Evolutionary conservation across 2,797 vertebrate species (phyloP), one percentile per base, ranked within the genome.

Genomic region (Spinus olivaceus): DNA sequence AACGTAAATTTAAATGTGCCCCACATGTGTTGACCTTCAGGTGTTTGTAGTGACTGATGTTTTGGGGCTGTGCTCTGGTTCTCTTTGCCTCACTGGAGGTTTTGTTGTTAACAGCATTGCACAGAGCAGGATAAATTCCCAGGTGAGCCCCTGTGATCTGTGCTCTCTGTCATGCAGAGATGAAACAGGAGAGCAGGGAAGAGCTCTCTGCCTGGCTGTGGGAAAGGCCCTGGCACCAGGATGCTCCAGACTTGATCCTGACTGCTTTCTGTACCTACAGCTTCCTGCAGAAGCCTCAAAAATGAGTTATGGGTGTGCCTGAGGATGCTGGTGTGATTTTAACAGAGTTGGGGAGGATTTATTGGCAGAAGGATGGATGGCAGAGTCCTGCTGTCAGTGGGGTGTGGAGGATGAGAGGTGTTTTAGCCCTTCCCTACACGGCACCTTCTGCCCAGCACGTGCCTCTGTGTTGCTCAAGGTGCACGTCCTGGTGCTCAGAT

Each of bases 401-500:
- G 21, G 1, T 28, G 14, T 14, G 67, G 41, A 33, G 32, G 32
- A 23, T 32, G 51, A 39, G 67, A 41, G 16, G 27, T 73, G 24
- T 47, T 57, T 54, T 23, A 77, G 42, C 47, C 54, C 67, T 47
- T 91, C 10, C 1, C 19, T 35, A 8, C 1, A 0, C 1, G 0
- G 37, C 50, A 56, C 49, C 70, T 74, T 50, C 15, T n/a, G 50
- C 56, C 67, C 12, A 21, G 42, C 46, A 22, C 0, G 0, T 85
- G n/a, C 25, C 64, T 82, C 77, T 42, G 28, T 1, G 0, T 37
- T 42, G 33, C 44, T 60, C 8, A 2, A 56, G 44, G 25, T 42
- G 14, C 46, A 23, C 0, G 0, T 33, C 50, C 70, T 65, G 60
- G 42, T 2, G 1, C 60, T 41, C 56, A 8, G 11, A 46, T 46